These are phyloP conservation scores for Callopanchax toddi DNA, from an alignment of 2,113 vertebrate species.

Conservation along the genomic window DNA sequence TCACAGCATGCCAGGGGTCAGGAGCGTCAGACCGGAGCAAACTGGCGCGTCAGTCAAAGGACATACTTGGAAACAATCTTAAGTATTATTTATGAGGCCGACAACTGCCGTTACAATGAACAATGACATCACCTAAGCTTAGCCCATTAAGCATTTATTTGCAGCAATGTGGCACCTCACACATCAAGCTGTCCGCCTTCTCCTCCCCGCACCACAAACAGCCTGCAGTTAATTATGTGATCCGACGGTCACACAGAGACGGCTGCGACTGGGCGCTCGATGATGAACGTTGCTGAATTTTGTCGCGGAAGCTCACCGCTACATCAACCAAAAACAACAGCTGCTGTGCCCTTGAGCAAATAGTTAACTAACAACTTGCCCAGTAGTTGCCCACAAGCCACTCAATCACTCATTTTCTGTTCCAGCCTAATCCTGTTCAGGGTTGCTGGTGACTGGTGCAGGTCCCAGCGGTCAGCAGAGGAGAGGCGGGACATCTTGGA, in stretches of 20 bases:
- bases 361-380: slow-evolving; percentile 37
- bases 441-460: too few species aligned
- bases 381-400: slow-evolving; percentile 32
- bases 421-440: too few species aligned
- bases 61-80: slow-evolving; percentile 77
- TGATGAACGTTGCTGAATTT: not conserved
- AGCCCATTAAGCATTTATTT: slow-evolving; percentile 77
- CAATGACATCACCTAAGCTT: slow-evolving; percentile 78
- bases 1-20: slow-evolving; percentile 68
- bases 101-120: slow-evolving; percentile 72
- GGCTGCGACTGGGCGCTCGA: slow-evolving; percentile 26
- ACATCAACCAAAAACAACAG: slow-evolving; percentile 49
- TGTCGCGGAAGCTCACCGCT: slow-evolving; percentile 5
- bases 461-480: too few species aligned
- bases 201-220: slow-evolving; percentile 43
- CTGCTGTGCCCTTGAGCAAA: slow-evolving; percentile 71
- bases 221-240: slow-evolving; percentile 60
- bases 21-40: slow-evolving; percentile 42
- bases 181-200: slow-evolving; percentile 72
- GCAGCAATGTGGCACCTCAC: slow-evolving; percentile 80
- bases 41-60: slow-evolving; percentile 66
- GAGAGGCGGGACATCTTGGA: too few species aligned
- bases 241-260: slow-evolving; percentile 44
- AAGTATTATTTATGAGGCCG: slow-evolving; percentile 79
- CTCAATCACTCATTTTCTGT: too few species aligned